phyloP scores from a whole-genome alignment of 2,113 vertebrate genomes.

The Limnothrissa miodon region DNA sequence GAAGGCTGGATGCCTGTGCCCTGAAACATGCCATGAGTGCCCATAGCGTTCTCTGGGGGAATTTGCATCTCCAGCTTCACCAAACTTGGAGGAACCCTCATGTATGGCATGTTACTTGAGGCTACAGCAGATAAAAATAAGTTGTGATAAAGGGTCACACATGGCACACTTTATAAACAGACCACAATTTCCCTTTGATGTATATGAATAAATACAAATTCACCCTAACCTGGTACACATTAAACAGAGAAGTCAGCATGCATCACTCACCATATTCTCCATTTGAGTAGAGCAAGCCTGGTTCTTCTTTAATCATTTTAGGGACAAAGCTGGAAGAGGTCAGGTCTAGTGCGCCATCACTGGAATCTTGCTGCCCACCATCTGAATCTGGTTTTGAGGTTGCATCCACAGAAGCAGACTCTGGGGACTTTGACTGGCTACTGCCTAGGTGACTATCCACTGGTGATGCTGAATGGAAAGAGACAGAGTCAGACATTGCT shows the following conservation, averaged over 20 bases:
- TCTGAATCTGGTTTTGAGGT: constrained; percentile 70
- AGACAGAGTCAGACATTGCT: constrained; percentile 69
- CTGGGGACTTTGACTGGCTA: constrained; percentile 76
- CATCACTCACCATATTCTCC: constrained; percentile 78
- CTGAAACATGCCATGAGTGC: constrained; percentile 66
- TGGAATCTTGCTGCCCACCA: constrained; percentile 53
- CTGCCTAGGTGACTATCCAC: constrained; percentile 76
- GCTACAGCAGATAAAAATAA: constrained; percentile 58
- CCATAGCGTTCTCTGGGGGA: constrained; percentile 73
- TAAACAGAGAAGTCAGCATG: background rate
- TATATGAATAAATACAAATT: background rate
- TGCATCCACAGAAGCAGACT: constrained; percentile 51
- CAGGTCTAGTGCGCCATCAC: constrained; percentile 87
- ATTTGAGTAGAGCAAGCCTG: constrained; percentile 70
- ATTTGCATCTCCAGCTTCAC: constrained; percentile 88
- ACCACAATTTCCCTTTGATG: too few species aligned
- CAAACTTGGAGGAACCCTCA: constrained; percentile 81
- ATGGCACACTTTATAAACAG: too few species aligned
- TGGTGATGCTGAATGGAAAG: constrained; percentile 80
- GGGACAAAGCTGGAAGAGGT: constrained; percentile 76
- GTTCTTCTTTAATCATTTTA: constrained; percentile 80
- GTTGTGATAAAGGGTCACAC: background rate
- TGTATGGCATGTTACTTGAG: constrained; percentile 73
- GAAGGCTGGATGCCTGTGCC: constrained; percentile 75
- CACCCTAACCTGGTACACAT: background rate